Percentiles rank a stretch among this genome's conserved stretches.
phyloP scores from a whole-genome alignment of 2,113 vertebrate genomes.

The Channa maculata region DNA sequence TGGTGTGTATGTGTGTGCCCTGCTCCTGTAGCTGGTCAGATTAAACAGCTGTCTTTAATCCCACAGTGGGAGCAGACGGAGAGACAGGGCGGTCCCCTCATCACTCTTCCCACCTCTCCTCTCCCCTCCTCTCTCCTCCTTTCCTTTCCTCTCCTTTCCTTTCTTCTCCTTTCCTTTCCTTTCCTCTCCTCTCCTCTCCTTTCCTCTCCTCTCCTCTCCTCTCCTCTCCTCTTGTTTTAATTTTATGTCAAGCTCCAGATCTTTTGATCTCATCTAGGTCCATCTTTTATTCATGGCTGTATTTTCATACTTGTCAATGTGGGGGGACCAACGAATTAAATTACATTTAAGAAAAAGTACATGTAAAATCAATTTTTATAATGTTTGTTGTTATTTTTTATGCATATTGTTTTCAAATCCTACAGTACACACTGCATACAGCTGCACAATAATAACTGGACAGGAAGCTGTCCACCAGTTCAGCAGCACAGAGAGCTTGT shows the following conservation, averaged over 20 bases:
- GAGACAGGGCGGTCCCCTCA: constrained; percentile 54
- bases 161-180: background rate
- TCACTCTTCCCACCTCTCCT: constrained; percentile 26
- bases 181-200: background rate
- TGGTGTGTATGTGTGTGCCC: constrained; percentile 67
- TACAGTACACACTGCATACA: background rate
- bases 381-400: background rate
- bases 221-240: background rate
- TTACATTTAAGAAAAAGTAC: background rate
- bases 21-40: constrained; percentile 83
- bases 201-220: background rate
- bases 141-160: background rate
- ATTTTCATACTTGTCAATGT: background rate
- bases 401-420: background rate
- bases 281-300: background rate
- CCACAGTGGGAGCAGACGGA: constrained; percentile 70
- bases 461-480: constrained; percentile 35
- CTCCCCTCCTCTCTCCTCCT: background rate
- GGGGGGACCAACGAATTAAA: background rate
- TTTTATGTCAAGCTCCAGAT: background rate
- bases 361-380: background rate
- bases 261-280: background rate
- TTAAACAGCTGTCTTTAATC: constrained; percentile 88
- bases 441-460: background rate
- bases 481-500: constrained; percentile 46